phyloP scores from a whole-genome alignment of 2,113 vertebrate species.

The Coptodon rendalli region DNA sequence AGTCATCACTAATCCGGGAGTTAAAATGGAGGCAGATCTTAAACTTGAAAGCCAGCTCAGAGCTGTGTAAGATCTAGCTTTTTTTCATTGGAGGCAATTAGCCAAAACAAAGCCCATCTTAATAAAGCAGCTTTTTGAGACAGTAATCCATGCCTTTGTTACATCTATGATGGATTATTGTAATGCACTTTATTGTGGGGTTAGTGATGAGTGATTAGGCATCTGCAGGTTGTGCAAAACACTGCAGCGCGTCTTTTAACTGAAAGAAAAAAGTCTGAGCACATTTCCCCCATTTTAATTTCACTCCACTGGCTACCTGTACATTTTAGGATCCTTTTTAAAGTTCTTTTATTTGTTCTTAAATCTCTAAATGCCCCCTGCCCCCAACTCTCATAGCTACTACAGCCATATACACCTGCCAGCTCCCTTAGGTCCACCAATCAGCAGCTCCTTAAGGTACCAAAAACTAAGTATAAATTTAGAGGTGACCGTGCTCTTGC shows the following conservation, averaged over 20 bases:
- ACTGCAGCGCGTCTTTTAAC: fast-evolving
- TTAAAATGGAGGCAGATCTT: background rate
- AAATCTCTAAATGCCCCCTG: background rate
- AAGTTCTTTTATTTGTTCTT: background rate
- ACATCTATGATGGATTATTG: background rate
- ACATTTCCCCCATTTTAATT: background rate
- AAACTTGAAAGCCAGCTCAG: background rate
- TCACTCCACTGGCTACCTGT: background rate
- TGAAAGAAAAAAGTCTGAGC: background rate
- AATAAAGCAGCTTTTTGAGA: background rate
- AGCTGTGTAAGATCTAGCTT: background rate
- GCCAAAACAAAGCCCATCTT: background rate
- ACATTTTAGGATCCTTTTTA: background rate
- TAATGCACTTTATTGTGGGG: background rate
- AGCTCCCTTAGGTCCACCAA: fast-evolving
- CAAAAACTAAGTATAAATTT: fast-evolving
- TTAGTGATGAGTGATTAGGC: background rate
- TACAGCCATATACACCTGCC: background rate
- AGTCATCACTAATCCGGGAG: background rate
- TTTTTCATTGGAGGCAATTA: background rate
- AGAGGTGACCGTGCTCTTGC: background rate
- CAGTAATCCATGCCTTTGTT: background rate
- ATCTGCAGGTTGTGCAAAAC: background rate
- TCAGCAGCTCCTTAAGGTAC: background rate
- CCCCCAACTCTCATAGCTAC: background rate